phyloP scores from a whole-genome alignment of 1,140 invertebrate genomes.

The Drosophila subobscura region DNA sequence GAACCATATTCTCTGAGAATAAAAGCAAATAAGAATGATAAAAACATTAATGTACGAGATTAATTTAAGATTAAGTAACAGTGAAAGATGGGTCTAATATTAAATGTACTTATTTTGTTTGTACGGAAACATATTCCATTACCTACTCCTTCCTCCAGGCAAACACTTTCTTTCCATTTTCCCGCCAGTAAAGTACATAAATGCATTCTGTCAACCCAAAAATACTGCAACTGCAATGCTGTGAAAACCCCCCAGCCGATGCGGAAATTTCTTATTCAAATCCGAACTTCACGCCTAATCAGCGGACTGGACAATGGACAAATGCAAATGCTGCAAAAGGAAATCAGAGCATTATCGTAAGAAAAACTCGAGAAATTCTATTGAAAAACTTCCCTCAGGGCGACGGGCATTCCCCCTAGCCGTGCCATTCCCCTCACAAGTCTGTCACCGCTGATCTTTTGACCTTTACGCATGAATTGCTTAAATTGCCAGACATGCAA shows the following conservation, averaged over 20 bases:
- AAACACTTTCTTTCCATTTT: slow-evolving; percentile 20
- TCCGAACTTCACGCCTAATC: slow-evolving; percentile 78
- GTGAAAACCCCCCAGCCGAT: slow-evolving; percentile 1
- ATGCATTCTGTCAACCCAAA: slow-evolving; percentile 33
- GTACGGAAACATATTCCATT: neutral
- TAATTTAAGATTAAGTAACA: too few relatives aligned
- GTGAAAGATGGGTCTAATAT: too few relatives aligned
- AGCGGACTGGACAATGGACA: slow-evolving; percentile 64
- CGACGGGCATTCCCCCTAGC: neutral
- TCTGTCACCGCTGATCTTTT: slow-evolving; percentile 75
- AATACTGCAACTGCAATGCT: too few relatives aligned
- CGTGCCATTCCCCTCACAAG: slow-evolving; percentile 29
- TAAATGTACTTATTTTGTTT: too few relatives aligned
- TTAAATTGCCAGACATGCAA: slow-evolving; percentile 77
- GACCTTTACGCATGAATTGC: slow-evolving; percentile 75
- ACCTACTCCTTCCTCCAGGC: neutral
- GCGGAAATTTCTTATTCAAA: slow-evolving; percentile 63
- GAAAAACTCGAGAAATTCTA: slow-evolving; percentile 54
- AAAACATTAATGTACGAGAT: too few relatives aligned
- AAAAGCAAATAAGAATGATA: too few relatives aligned
- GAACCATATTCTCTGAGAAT: too few relatives aligned
- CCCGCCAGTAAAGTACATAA: slow-evolving; percentile 57
- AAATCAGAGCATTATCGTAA: slow-evolving; percentile 67
- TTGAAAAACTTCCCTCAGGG: slow-evolving; percentile 26
- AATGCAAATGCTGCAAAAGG: slow-evolving; percentile 51